Evolutionary conservation across 2,113 vertebrate species (phyloP).

Genomic region (Perccottus glenii): DNA sequence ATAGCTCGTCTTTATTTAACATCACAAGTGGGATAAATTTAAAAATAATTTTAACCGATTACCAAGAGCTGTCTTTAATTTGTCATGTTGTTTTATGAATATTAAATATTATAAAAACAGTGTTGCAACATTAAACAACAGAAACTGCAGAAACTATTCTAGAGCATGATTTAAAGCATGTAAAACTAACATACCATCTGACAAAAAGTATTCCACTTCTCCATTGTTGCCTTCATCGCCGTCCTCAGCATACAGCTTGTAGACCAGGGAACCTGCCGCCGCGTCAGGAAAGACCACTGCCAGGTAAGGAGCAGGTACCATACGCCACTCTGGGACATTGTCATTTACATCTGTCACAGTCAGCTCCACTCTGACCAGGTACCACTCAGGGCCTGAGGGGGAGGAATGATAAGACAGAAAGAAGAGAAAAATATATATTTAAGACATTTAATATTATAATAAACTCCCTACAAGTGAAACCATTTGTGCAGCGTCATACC

Average conservation of each 20-base stretch:
- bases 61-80: too few species aligned
- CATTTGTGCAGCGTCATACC: too few species aligned
- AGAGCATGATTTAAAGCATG: not conserved
- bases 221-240: constrained; percentile 85
- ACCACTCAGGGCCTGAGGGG: constrained; percentile 83
- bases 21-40: too few species aligned
- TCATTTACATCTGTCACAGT: constrained; percentile 88
- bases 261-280: constrained; percentile 78
- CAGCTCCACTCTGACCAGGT: constrained; percentile 81
- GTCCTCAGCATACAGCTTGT: constrained; percentile 84
- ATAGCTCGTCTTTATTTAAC: too few species aligned
- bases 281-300: constrained; percentile 82
- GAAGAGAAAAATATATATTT: too few species aligned
- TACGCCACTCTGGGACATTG: constrained; percentile 85
- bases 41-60: too few species aligned
- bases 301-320: constrained; percentile 84
- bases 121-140: too few species aligned
- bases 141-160: too few species aligned
- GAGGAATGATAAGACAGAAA: not conserved
- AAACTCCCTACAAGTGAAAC: too few species aligned
- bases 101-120: too few species aligned
- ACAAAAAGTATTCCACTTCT: constrained; percentile 87
- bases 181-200: constrained; percentile 79
- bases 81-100: too few species aligned
- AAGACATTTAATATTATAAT: not conserved